Evolutionary conservation across 2,797 vertebrate species (phyloP), one percentile per base, ranked within the genome.

Genomic region (Hydrophis major): DNA sequence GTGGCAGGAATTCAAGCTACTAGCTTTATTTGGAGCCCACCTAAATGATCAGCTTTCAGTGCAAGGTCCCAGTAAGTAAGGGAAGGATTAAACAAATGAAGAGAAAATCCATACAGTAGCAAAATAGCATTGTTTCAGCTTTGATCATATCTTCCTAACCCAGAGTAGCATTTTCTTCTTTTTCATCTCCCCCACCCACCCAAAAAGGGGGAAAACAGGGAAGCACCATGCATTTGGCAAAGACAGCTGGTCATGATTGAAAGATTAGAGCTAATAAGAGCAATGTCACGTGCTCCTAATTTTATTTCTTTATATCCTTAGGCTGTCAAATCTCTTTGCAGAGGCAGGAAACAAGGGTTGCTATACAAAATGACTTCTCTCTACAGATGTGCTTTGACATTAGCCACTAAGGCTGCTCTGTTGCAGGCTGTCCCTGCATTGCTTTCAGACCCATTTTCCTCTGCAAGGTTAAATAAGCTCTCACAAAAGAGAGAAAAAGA

Each of bases 1-100:
- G 98, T 98, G 98, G 98, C 98, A 98, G 96, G 97, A 98, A 99
- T 99, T 99, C 98, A 99, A 98, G 98, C 95, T 96, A 97, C 95
- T 83, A 94, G 96, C 97, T 96, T 97, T 97, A 97, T 98, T 98
- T 97, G 97, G 97, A 97, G 97, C 96, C 96, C 97, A 97, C 97
- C 97, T 97, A 98, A 98, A 98, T 98, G 98, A 97, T 98, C 98
- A 98, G 98, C 98, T 98, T 98, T 98, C 97, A 97, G 97, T 97
- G 97, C 94, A 96, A 98, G 97, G 97, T 96, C 97, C 94, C 97
- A 96, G 0, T 97, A 98, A 98, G 0, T 97, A 98, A 98, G 97
- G 97, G 96, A 94, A 95, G 97, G 98, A 98, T 98, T 98, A 98
- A 97, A 96, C 93, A 89, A 93, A 97, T 94, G 97, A 95, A 98